A percentile compares a stretch with the other conserved stretches of the same genome.
Evolutionary conservation across 2,797 vertebrate species (phyloP).

Genomic region (Acropternis orthonyx): DNA sequence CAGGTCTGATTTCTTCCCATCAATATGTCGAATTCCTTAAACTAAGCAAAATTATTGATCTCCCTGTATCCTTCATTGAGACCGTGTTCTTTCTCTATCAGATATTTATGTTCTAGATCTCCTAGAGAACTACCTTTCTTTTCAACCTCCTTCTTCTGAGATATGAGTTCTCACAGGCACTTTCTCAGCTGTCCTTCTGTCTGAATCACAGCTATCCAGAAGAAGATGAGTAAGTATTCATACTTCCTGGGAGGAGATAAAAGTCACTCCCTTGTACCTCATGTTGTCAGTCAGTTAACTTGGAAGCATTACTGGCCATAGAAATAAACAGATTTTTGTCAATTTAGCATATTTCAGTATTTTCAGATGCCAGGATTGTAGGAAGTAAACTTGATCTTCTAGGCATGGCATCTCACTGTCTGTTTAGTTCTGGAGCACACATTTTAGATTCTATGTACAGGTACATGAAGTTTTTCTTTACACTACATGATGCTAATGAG

Average conservation of each 20-base stretch:
- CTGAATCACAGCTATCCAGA: background rate
- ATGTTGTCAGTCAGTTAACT: background rate
- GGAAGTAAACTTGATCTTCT: background rate
- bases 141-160: background rate
- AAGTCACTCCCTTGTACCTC: accelerated
- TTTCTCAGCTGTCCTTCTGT: background rate
- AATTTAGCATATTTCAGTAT: background rate
- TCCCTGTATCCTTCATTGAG: background rate
- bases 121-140: background rate
- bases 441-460: background rate
- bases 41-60: background rate
- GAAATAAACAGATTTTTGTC: background rate
- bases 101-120: background rate
- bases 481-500: background rate
- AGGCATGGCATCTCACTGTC: background rate
- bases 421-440: background rate
- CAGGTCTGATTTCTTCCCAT: background rate
- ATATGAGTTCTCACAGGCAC: background rate
- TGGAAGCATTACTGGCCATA: background rate
- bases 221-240: background rate
- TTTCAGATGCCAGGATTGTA: background rate
- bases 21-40: background rate
- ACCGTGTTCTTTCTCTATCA: background rate
- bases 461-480: background rate
- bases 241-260: background rate